phyloP scores from a whole-genome alignment of 2,113 vertebrate genomes.

The Phaetusa simplex region DNA sequence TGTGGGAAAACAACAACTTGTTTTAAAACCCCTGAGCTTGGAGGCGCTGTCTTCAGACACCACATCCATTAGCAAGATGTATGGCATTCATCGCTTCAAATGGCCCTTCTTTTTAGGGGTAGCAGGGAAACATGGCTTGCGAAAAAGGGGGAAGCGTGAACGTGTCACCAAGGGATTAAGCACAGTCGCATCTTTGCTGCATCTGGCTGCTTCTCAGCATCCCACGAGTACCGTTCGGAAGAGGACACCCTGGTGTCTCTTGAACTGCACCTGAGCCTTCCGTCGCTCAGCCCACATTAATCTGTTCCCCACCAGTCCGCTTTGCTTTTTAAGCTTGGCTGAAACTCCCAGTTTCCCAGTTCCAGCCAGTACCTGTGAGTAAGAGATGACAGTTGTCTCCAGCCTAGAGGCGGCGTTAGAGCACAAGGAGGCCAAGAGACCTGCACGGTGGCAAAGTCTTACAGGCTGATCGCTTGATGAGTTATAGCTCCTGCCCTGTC shows the following conservation, averaged over 20 bases:
- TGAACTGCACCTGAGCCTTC: background rate
- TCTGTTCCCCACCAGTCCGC: rapidly evolving
- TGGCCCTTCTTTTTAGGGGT: background rate
- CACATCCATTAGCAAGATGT: background rate
- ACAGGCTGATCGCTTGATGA: background rate
- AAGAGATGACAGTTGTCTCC: background rate
- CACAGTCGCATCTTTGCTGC: background rate
- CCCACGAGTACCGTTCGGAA: background rate
- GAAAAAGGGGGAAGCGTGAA: rapidly evolving
- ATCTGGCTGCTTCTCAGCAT: background rate
- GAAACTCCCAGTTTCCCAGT: background rate
- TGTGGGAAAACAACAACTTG: background rate
- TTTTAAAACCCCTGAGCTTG: background rate
- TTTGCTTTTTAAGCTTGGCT: background rate
- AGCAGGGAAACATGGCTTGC: background rate
- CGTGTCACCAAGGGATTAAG: background rate
- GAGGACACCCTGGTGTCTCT: rapidly evolving
- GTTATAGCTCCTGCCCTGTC: background rate
- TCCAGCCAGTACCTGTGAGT: background rate
- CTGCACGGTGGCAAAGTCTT: background rate
- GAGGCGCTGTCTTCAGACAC: background rate
- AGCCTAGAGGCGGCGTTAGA: background rate
- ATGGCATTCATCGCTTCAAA: background rate
- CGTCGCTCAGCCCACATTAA: rapidly evolving
- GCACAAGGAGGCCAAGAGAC: background rate